Base-by-base conservation (phyloP, 2,888 invertebrate species). In the Oegoconia quadripuncta region DNA sequence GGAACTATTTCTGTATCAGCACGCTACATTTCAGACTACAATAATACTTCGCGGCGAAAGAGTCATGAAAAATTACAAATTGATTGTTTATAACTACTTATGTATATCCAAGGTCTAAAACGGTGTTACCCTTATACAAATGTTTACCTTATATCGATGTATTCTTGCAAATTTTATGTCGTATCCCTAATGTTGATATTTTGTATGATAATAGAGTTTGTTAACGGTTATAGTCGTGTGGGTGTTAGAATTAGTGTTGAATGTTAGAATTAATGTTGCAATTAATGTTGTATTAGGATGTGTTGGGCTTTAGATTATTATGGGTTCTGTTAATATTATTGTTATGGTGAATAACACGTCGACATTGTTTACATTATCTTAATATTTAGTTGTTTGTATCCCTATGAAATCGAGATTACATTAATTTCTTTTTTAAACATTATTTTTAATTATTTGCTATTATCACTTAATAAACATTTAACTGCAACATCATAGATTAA, bases 71-170 rank as follows among this genome's bases (percentile, higher is more conserved):
- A n/a, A n/a, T n/a, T n/a, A n/a, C n/a, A n/a, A n/a, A n/a, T n/a
- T n/a, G n/a, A n/a, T n/a, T n/a, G 18, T 25, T 17, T 27, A 15
- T 13, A 39, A 11, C 2, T 25, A 2, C 63, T 62, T 15, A 9
- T 16, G 14, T 26, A 11, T 13, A 6, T 11, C 29, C 34, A n/a
- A 13, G 14, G 12, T 28, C 8, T 33, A 28, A 12, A 14, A 23
- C 16, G 9, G 9, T 14, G 34, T 15, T 18, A 14, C 52, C 48
- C 50, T 48, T 52, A n/a, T n/a, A 46, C 48, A 45, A 46, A 42
- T 75, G 73, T 76, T 74, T 76, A 64, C 72, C 60, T 66, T 72
- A 55, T 66, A 75, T 75, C 75, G 74, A 75, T 73, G 74, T 64
- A 59, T 69, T 65, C 64, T 62, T 63, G 69, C 64, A 64, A 69